Evolutionary conservation across 2,113 vertebrate species (phyloP).

Genomic region (Odobenus rosmarus): DNA sequence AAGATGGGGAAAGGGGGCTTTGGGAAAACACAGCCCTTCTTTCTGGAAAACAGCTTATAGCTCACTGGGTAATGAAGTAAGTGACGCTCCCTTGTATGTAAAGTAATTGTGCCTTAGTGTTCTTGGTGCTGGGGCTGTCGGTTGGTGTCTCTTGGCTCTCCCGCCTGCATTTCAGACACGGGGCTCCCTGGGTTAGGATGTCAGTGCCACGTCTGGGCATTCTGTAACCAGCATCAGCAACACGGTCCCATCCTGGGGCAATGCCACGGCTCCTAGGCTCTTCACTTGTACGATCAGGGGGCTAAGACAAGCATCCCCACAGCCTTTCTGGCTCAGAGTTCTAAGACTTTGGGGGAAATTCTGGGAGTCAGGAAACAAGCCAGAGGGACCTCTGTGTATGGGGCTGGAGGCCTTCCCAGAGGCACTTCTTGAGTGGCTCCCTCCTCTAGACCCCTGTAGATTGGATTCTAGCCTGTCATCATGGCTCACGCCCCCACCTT

Average conservation of each 20-base stretch:
- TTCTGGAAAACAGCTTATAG: background rate
- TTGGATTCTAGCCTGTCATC: background rate
- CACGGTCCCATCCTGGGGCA: background rate
- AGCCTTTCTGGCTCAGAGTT: slow-evolving; percentile 28
- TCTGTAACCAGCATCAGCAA: background rate
- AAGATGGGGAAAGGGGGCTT: background rate
- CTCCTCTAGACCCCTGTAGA: background rate
- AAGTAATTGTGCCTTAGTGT: background rate
- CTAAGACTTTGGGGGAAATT: background rate
- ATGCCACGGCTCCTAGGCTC: background rate
- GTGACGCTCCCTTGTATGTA: too few relatives aligned
- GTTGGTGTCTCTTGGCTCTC: background rate
- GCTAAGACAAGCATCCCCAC: accelerated
- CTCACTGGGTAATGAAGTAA: background rate
- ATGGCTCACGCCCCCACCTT: background rate
- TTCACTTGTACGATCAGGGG: background rate
- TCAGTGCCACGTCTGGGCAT: background rate
- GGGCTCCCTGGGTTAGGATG: background rate
- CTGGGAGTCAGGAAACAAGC: slow-evolving; percentile 17
- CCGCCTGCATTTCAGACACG: background rate
- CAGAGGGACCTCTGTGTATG: background rate
- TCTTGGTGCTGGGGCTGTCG: background rate
- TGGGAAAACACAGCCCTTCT: background rate
- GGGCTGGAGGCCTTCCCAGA: background rate
- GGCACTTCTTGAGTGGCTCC: background rate